Percentiles rank a stretch among this genome's conserved stretches.
These are phyloP conservation scores for Drosophila ochracea DNA, from an alignment of 2,888 invertebrate species.

Conservation along the genomic window DNA sequence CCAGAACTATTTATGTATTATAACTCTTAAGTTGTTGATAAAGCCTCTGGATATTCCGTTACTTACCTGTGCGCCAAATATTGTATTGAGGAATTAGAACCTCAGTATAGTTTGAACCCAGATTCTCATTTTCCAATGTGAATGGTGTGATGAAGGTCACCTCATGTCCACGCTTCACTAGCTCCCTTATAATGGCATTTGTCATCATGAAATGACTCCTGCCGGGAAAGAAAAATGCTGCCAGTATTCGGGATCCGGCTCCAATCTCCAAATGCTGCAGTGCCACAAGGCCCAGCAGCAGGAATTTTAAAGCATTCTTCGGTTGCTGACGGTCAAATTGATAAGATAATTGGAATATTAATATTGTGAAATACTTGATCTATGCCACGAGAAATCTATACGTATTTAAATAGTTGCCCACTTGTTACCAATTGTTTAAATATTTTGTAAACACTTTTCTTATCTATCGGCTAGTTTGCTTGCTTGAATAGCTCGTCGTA, in stretches of 20 bases:
- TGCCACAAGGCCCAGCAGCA: conserved; percentile 54
- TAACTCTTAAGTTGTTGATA: not conserved
- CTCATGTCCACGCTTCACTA: conserved; percentile 85
- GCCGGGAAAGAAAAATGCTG: conserved; percentile 84
- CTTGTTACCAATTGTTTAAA: not conserved
- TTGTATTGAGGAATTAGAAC: conserved; percentile 70
- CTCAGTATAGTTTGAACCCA: conserved; percentile 75
- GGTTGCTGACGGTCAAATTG: conserved; percentile 35
- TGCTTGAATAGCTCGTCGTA: not conserved
- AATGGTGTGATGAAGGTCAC: conserved; percentile 77
- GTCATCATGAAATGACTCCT: conserved; percentile 86
- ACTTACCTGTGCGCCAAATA: conserved; percentile 67
- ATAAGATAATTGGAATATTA: not conserved
- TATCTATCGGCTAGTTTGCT: not conserved
- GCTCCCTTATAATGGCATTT: conserved; percentile 83
- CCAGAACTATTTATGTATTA: conserved; percentile 48
- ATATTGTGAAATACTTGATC: not conserved
- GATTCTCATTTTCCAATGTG: conserved; percentile 66
- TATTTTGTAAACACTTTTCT: too few relatives aligned
- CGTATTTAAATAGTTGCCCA: not conserved
- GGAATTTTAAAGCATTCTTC: not conserved
- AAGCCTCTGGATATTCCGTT: rapidly evolving
- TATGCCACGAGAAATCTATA: not conserved
- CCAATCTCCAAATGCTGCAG: conserved; percentile 52
- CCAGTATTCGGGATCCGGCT: conserved; percentile 83